Conservation (phyloP, 2,113 vertebrate genomes). For the Centrocercus urophasianus region DNA sequence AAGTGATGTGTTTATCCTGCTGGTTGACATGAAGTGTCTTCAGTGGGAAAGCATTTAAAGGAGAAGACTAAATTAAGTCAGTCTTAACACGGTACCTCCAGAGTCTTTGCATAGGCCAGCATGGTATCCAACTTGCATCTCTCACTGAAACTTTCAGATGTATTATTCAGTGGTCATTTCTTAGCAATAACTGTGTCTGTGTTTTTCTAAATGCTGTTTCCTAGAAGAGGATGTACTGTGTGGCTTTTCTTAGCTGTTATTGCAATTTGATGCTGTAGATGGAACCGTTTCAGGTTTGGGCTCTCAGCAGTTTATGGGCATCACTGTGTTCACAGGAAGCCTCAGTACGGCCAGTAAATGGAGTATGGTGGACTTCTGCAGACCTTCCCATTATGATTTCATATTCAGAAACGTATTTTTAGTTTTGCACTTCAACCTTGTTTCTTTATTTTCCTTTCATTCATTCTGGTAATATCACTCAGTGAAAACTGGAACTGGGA, state of each 20-base stretch:
- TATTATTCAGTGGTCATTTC: not conserved
- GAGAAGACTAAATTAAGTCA: not conserved
- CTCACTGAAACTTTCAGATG: not conserved
- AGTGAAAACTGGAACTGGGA: not conserved
- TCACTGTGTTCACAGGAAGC: not conserved
- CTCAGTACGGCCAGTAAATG: not conserved
- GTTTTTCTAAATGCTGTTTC: not conserved
- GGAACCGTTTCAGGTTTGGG: not conserved
- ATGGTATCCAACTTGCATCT: not conserved
- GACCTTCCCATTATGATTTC: not conserved
- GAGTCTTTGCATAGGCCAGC: not conserved
- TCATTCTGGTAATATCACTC: not conserved
- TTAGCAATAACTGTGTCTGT: not conserved
- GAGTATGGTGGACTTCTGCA: not conserved
- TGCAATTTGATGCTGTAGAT: not conserved
- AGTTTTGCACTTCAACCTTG: not conserved
- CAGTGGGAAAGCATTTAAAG: not conserved
- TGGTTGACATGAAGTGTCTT: not conserved
- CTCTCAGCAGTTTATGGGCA: not conserved
- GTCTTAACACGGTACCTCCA: not conserved
- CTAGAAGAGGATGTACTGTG: not conserved
- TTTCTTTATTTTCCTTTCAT: conserved; percentile 7
- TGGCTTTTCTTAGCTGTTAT: not conserved
- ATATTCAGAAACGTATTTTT: not conserved
- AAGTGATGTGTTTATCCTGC: not conserved